Base-by-base conservation (phyloP, 2,888 invertebrate genomes). In the Cheilosia vernalis region DNA sequence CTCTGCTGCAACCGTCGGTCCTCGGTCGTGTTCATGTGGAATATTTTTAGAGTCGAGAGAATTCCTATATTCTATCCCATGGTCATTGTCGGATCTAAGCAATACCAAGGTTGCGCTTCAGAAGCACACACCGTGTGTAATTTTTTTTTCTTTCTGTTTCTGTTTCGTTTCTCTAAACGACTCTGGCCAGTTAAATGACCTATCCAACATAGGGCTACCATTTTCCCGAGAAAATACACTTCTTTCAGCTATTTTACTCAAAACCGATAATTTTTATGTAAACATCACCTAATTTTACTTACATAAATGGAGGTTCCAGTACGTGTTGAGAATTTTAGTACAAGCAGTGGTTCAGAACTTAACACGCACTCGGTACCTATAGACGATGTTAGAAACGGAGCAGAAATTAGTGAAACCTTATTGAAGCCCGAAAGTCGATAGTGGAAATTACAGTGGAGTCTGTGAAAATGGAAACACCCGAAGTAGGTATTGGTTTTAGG, bases 61-160 rank as follows among this genome's bases (percentile, higher is more conserved):
- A 74, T 74, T 56, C 33, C 56, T 56, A 27, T 42, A 77, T 56
- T 19, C 49, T 42, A 77, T 56, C 19, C 49, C 67, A 51, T 73
- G 49, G 56, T 24, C 51, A 24, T 15, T 13, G 24, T 24, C 69
- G 63, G 56, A 77, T 40, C 24, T 44, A 27, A 51, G 51, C 63
- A 74, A 73, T 83, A 83, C 73, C 79, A 83, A 83, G 83, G 79
- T 79, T 83, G 83, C 42, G 47, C 27, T 21, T 56, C 7, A 60
- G 51, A 61, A 67, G 55, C 42, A n/a, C 69, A 24, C 51, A 15
- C 58, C 40, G 21, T 63, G 47, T 56, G 44, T 44, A 47, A 37
- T 63, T 58, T 79, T 78, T 79, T 78, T 1, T 63, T 72, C 49
- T 44, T 40, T 60, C 70, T 60, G 33, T 47, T 53, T 30, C 33